Evolutionary conservation across 92 coral and sea anemone genomes (phyloP).

Genomic region (Palythoa grandiflora): DNA sequence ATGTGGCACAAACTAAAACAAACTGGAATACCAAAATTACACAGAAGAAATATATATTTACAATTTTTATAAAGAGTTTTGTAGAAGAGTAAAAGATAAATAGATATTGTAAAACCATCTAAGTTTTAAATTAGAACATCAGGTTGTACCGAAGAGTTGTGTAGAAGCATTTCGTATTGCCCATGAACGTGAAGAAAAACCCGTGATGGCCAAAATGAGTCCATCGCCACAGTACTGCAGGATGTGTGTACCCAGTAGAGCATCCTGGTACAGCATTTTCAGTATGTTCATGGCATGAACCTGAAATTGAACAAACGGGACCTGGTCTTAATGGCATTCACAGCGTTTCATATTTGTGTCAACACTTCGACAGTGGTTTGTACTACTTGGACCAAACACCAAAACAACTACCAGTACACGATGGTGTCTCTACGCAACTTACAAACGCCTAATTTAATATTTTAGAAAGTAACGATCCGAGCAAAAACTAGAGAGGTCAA

Average conservation of each 20-base stretch:
- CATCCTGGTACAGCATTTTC: slow-evolving; percentile 75
- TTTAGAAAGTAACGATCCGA: no score
- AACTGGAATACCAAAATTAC: no score
- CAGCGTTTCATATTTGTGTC: no score
- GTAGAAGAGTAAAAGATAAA: neutral
- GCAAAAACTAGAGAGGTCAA: no score
- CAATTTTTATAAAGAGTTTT: no score
- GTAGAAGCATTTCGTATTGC: slow-evolving; percentile 87
- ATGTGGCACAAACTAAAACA: no score
- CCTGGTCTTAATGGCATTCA: neutral
- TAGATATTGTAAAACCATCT: neutral
- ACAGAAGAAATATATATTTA: no score
- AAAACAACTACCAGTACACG: no score
- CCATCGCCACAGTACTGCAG: slow-evolving; percentile 72
- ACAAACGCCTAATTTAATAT: no score
- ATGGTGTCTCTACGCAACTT: no score
- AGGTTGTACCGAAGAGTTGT: slow-evolving; percentile 71
- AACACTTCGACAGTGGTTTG: no score
- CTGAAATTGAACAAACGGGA: slow-evolving; percentile 30
- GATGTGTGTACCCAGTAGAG: slow-evolving; percentile 61
- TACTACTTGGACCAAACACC: no score
- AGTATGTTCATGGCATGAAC: slow-evolving; percentile 80
- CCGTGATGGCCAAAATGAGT: slow-evolving; percentile 66
- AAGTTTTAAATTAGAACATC: neutral
- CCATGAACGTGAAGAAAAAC: slow-evolving; percentile 81